A percentile compares a stretch with the other conserved stretches of the same genome.
phyloP scores from a whole-genome alignment of 2,888 invertebrate genomes.

The Phorcus lineatus region DNA sequence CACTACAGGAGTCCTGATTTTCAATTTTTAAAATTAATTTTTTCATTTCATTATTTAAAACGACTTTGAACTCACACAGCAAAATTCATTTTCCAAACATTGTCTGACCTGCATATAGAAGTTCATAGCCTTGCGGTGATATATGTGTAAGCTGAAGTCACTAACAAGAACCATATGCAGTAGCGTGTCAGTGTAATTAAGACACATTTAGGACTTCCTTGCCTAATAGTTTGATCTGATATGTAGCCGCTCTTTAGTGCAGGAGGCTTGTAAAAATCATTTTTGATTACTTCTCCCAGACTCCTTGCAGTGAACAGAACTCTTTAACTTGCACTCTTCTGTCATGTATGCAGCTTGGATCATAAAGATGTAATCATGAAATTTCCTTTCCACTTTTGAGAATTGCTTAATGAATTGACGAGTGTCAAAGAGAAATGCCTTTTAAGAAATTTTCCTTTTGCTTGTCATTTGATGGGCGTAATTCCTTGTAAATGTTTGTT shows the following conservation, averaged over 20 bases:
- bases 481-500: too few relatives aligned
- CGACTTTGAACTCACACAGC: too few relatives aligned
- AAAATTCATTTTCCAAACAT: too few relatives aligned
- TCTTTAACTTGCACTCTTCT: not conserved
- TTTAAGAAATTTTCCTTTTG: too few relatives aligned
- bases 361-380: not conserved
- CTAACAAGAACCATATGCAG: not conserved
- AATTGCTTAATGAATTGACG: conserved; percentile 3
- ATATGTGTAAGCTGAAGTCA: too few relatives aligned
- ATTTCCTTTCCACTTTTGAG: not conserved
- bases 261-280: not conserved
- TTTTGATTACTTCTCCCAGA: not conserved
- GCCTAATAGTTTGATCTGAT: not conserved
- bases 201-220: not conserved
- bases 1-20: too few relatives aligned
- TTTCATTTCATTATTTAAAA: too few relatives aligned
- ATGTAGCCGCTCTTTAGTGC: not conserved
- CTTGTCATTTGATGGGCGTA: too few relatives aligned
- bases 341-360: not conserved
- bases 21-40: too few relatives aligned
- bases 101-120: too few relatives aligned
- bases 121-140: too few relatives aligned
- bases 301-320: not conserved
- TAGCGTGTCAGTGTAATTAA: not conserved
- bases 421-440: too few relatives aligned